Conservation (phyloP, 2,797 vertebrate species). For the Numenius phaeopus region DNA sequence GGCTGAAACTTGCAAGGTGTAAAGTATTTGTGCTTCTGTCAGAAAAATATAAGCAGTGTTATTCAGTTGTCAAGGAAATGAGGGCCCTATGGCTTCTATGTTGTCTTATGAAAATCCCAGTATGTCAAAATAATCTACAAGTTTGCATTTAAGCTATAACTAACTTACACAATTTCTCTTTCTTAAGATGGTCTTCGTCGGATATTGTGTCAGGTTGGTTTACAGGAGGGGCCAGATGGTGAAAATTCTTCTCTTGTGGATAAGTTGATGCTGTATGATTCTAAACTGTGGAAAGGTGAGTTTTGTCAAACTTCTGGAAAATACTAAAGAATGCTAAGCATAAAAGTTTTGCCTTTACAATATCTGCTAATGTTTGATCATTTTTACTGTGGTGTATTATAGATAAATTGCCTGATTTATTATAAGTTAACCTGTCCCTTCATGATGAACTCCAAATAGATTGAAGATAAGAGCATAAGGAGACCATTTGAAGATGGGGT, state of each 20-base stretch:
- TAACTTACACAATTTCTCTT: constrained; percentile 8
- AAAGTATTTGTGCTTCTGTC: background rate
- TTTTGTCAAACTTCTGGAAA: background rate
- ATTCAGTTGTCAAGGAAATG: background rate
- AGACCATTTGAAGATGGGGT: background rate
- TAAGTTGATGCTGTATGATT: constrained; percentile 94
- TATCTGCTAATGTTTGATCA: background rate
- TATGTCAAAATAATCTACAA: background rate
- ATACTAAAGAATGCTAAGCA: background rate
- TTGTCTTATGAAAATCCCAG: background rate
- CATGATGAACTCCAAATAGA: background rate
- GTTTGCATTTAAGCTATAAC: background rate
- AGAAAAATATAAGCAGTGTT: background rate
- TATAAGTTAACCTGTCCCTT: background rate
- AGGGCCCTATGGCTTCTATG: background rate
- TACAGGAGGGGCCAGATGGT: constrained; percentile 88
- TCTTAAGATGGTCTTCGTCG: constrained; percentile 90
- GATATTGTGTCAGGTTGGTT: constrained; percentile 93
- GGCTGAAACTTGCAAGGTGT: background rate
- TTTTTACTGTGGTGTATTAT: background rate
- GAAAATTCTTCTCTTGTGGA: constrained; percentile 93
- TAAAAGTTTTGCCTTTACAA: background rate
- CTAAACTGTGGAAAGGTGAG: constrained; percentile 97
- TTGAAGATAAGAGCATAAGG: background rate
- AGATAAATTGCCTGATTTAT: background rate